Percentiles rank a stretch among this genome's conserved stretches.
Evolutionary conservation across 2,888 invertebrate species (phyloP).

Genomic region (Molanna angustata): DNA sequence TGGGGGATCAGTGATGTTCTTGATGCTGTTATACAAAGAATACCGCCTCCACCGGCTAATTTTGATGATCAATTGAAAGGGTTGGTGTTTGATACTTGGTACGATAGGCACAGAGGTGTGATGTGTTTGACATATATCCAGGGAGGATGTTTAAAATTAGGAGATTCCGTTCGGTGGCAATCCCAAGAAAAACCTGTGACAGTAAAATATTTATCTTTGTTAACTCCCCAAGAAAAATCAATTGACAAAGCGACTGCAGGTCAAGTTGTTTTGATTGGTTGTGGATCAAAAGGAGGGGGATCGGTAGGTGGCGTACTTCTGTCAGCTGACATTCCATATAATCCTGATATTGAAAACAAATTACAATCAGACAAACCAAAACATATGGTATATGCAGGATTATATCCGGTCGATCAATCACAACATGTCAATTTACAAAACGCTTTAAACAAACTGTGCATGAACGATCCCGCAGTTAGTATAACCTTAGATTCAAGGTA

Average conservation of each 20-base stretch:
- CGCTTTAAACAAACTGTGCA: slow-evolving; percentile 86
- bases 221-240: slow-evolving; percentile 72
- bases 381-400: slow-evolving; percentile 55
- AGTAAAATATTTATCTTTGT: slow-evolving; percentile 73
- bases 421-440: slow-evolving; percentile 69
- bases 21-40: slow-evolving; percentile 70
- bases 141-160: slow-evolving; percentile 70
- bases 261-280: slow-evolving; percentile 85
- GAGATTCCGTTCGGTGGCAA: slow-evolving; percentile 71
- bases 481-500: slow-evolving; percentile 79
- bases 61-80: slow-evolving; percentile 67
- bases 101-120: slow-evolving; percentile 82
- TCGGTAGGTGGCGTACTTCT: slow-evolving; percentile 47
- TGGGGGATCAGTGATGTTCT: slow-evolving; percentile 77
- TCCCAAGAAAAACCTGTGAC: slow-evolving; percentile 73
- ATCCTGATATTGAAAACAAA: slow-evolving; percentile 38
- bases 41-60: slow-evolving; percentile 71
- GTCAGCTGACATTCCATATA: slow-evolving; percentile 38
- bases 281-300: slow-evolving; percentile 50
- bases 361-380: slow-evolving; percentile 41
- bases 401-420: slow-evolving; percentile 90
- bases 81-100: slow-evolving; percentile 92
- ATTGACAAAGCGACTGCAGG: slow-evolving; percentile 74
- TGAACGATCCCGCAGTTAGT: slow-evolving; percentile 94
- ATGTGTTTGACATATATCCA: slow-evolving; percentile 73